Evolutionary conservation across 64 coral and sea anemone species (phyloP), one percentile per base, ranked within the genome.

Genomic region (Montipora foliosa): DNA sequence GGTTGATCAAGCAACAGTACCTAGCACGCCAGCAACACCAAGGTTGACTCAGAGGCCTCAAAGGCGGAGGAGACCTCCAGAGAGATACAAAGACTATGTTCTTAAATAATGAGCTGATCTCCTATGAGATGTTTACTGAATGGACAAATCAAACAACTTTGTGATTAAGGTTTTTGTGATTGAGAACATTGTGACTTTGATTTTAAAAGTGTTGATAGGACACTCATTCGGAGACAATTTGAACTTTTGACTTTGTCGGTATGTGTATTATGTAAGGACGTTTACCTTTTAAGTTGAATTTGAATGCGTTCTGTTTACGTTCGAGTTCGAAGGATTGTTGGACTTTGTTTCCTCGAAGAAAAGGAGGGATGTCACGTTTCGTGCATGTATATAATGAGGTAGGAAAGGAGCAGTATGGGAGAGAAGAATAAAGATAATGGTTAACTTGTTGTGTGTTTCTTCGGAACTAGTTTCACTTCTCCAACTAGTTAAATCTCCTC

Each of bases 91-190:
- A 37, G 37, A 55, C 52, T 55, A 55, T 55, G 52, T 55, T 55
- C 0, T 55, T 5, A 55, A 55, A 55, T 55, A 55, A 55, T 55
- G 52, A 55, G 29, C 72, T 75, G n/a, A 29, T 29, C n/a, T 21
- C 25, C 52, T 37, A 55, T 75, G 72, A 75, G 25, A 75, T 77
- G 75, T 45, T 3, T 47, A 77, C 0, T 74, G 0, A 74, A 20
- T 74, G 16, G 70, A 74, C 44, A 74, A 74, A 74, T 74, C 70
- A 8, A 74, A 74, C 19, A 74, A 74, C 3, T 74, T 74, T 74
- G 70, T 74, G 20, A 74, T 55, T 55, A 55, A 55, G 52, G 52
- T 55, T 55, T 55, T 55, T 55, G 52, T 0, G 52, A 55, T 55
- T 55, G 52, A 55, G 52, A 55, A 55, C 52, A 7, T 55, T 55